Percentiles rank a stretch among this genome's conserved stretches.
phyloP scores from a whole-genome alignment of 92 coral and sea anemone genomes.

The Epizoanthus scotinus region DNA sequence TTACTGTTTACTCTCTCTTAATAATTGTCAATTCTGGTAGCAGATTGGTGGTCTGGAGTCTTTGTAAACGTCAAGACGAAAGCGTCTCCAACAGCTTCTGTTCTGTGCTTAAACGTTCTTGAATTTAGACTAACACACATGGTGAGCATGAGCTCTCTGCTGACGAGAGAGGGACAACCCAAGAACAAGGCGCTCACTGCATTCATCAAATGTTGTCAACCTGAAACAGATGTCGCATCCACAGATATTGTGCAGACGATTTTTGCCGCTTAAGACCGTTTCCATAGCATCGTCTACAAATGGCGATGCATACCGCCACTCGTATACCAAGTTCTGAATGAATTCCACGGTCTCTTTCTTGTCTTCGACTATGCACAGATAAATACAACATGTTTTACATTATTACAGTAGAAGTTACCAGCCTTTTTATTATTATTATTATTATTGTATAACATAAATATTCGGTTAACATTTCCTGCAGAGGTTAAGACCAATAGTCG shows the following conservation, averaged over 20 bases:
- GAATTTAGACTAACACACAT: not conserved
- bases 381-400: no score
- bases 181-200: not conserved
- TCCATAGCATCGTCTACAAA: conserved; percentile 4
- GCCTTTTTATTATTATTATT: no score
- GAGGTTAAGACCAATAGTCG: no score
- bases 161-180: not conserved
- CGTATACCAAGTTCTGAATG: not conserved
- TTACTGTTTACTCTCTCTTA: not conserved
- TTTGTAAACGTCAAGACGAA: no score
- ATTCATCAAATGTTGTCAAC: not conserved
- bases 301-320: conserved; percentile 9
- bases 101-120: not conserved
- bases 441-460: no score
- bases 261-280: not conserved
- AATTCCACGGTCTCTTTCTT: conserved; percentile 7
- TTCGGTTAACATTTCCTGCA: no score
- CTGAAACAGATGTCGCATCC: not conserved
- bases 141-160: conserved; percentile 11
- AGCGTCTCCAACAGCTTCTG: not conserved
- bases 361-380: not conserved
- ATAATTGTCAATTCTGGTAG: not conserved
- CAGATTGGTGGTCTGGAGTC: not conserved
- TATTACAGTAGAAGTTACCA: no score
- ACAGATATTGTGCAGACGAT: conserved; percentile 10